A percentile compares a stretch with the other conserved stretches of the same genome.
Evolutionary conservation across 2,888 invertebrate genomes (phyloP).

Genomic region (Barypeithes pellucidus): DNA sequence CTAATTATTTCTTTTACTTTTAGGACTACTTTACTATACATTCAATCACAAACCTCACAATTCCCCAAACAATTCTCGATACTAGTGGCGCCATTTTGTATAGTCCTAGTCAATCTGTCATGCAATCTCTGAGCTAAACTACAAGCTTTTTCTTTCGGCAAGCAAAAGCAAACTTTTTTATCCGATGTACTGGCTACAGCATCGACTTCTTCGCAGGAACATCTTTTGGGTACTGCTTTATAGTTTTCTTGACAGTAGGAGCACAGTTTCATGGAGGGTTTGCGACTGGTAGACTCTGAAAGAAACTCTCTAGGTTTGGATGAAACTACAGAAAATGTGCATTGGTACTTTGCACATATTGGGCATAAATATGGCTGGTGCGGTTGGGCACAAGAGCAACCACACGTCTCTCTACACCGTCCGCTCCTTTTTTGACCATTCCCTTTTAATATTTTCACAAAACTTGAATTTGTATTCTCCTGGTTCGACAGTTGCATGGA

Average conservation of each 20-base stretch:
- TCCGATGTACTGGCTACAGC: conserved; percentile 34
- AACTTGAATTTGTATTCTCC: conserved; percentile 34
- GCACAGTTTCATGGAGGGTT: conserved; percentile 42
- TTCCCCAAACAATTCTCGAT: conserved; percentile 42
- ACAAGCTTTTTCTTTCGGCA: conserved; percentile 46
- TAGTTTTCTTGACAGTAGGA: conserved; percentile 51
- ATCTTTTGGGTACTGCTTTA: conserved; percentile 7
- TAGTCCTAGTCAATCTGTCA: conserved; percentile 25
- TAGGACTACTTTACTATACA: neutral
- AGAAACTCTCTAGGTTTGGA: conserved; percentile 30
- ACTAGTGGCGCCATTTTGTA: conserved; percentile 32
- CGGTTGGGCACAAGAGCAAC: conserved; percentile 28
- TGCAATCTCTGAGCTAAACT: conserved; percentile 38
- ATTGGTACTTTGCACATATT: conserved; percentile 56
- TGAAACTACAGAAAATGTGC: conserved; percentile 47
- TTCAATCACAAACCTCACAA: conserved; percentile 43
- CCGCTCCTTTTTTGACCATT: conserved; percentile 14
- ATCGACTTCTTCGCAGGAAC: conserved; percentile 46
- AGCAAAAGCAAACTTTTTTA: conserved; percentile 56
- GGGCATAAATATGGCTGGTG: conserved; percentile 52
- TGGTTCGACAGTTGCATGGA: conserved; percentile 8
- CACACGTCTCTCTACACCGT: neutral
- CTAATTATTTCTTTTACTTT: neutral
- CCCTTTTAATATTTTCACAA: conserved; percentile 27
- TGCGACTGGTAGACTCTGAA: conserved; percentile 1